Base-by-base conservation (phyloP, 2,888 invertebrate species). In the Buathra laborator region DNA sequence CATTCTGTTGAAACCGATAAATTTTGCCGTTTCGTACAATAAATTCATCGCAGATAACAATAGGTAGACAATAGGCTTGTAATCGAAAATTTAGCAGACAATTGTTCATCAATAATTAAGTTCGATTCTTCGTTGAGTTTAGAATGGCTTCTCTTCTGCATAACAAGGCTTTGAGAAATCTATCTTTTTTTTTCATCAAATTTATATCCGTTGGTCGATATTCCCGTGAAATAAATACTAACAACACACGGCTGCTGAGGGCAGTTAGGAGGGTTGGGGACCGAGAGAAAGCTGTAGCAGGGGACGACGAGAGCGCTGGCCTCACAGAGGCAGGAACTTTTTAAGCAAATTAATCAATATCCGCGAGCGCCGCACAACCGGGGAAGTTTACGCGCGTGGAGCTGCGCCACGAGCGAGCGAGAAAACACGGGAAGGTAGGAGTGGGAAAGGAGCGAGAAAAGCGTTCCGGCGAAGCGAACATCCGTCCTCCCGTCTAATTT, bases 281-380 rank as follows among this genome's bases (percentile, higher is more conserved):
- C 72, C 68, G 81, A 70, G 71, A 68, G 66, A 79, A 78, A 77
- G 66, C 79, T 56, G 46, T 37, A 59, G 79, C 43, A 24, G 46
- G 67, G 71, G 56, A 81, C 84, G 85, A 81, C 71, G 85, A 83
- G 83, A 85, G 70, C 83, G 66, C 56, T 86, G 83, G 86, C 86
- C 87, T 76, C 71, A 83, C 83, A 85, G 84, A 86, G 87, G 83
- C 87, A 72, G 86, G 89, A 92, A 92, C 91, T 92, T 92, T 91
- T 91, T 90, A 90, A 91, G 89, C 89, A 91, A 91, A 92, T 92
- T 92, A 92, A 92, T 92, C 91, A 91, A 91, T 91, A 91, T 91
- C 92, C 89, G 88, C 88, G 89, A 85, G 89, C 86, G 74, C 56
- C 79, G 78, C 81, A 72, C 76, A 80, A 75, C 79, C 76, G 88